Evolutionary conservation across 2,113 vertebrate species (phyloP).

Genomic region (Tupaia chinensis): DNA sequence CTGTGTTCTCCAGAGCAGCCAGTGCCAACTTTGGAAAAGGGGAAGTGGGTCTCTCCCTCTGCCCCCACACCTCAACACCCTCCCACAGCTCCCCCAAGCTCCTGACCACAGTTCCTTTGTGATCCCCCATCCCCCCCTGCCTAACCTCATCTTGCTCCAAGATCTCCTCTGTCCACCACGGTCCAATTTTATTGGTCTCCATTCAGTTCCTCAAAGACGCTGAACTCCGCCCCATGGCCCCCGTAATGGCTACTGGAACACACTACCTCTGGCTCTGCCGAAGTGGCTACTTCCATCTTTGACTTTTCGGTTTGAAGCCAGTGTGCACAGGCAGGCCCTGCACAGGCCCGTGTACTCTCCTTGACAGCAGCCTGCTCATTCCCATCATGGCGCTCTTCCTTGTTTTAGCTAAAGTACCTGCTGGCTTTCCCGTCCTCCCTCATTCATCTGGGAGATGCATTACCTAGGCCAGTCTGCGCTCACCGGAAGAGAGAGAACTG

Average conservation of each 20-base stretch:
- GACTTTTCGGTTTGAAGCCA: background rate
- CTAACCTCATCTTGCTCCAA: background rate
- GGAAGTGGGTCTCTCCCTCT: background rate
- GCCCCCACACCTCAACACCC: background rate
- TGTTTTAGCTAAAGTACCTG: background rate
- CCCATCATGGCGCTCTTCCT: background rate
- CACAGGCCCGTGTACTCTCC: background rate
- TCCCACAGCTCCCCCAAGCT: background rate
- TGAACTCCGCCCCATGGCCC: background rate
- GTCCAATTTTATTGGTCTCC: background rate
- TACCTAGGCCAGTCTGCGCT: background rate
- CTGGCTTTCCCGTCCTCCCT: background rate
- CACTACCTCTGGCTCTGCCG: background rate
- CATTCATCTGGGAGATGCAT: background rate
- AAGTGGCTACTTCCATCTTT: background rate
- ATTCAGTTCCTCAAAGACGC: background rate
- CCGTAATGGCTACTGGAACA: background rate
- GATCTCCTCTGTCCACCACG: background rate
- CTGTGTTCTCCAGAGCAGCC: background rate
- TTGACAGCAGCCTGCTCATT: fast-evolving
- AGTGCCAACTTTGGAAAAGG: background rate
- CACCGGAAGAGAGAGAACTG: background rate
- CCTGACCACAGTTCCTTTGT: background rate
- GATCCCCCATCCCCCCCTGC: background rate
- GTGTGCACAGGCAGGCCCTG: background rate